phyloP scores from a whole-genome alignment of 1,140 invertebrate genomes.

The Aphaenogaster ashmeadi region DNA sequence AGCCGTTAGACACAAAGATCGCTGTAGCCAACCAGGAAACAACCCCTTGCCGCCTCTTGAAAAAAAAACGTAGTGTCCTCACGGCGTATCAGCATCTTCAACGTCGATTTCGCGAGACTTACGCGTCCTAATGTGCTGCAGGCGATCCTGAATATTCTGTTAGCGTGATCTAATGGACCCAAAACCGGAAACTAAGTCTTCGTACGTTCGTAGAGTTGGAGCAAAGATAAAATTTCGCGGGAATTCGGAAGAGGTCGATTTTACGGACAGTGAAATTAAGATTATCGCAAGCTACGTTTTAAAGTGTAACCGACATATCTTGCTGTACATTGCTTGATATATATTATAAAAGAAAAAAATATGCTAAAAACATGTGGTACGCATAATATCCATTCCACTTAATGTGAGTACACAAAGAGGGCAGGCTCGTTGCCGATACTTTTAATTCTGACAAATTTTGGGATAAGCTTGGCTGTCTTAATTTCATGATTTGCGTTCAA shows the following conservation, averaged over 20 bases:
- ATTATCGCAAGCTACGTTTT: slow-evolving; percentile 14
- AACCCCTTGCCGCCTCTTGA: slow-evolving; percentile 82
- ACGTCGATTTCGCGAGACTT: slow-evolving; percentile 90
- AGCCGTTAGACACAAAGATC: slow-evolving; percentile 87
- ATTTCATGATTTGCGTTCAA: slow-evolving; percentile 25
- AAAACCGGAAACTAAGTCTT: slow-evolving; percentile 34
- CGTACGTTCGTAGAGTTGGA: not conserved
- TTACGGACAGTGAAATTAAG: slow-evolving; percentile 39
- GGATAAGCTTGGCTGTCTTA: slow-evolving; percentile 18
- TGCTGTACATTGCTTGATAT: slow-evolving; percentile 8
- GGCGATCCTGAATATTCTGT: not conserved
- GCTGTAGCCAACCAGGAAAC: slow-evolving; percentile 82
- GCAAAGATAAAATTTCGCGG: not conserved
- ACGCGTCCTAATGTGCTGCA: slow-evolving; percentile 86
- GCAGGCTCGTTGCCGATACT: not conserved
- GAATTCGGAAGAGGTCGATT: slow-evolving; percentile 15
- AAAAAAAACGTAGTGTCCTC: slow-evolving; percentile 88
- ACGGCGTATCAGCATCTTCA: slow-evolving; percentile 91
- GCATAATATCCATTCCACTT: slow-evolving; percentile 48
- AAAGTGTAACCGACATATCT: slow-evolving; percentile 6
- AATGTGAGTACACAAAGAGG: not conserved
- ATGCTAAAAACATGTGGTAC: not conserved
- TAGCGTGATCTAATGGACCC: not conserved
- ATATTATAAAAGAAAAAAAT: slow-evolving; percentile 14
- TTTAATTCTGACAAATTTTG: slow-evolving; percentile 5